Base-by-base conservation (phyloP, 2,113 vertebrate genomes). In the Passer montanus region DNA sequence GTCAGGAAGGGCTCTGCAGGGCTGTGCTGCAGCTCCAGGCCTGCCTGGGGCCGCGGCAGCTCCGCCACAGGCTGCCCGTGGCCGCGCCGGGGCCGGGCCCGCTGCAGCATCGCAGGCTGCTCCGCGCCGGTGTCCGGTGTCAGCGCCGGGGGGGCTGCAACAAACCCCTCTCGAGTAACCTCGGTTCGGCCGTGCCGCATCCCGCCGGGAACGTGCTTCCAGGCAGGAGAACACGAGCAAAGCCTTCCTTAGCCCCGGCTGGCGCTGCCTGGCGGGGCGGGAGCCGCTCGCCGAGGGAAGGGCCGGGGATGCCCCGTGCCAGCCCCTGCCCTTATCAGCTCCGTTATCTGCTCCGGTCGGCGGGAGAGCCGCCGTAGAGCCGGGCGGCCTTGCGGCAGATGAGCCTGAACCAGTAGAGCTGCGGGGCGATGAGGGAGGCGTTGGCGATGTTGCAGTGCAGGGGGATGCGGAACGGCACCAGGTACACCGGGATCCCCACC, bases 391-490 rank as follows among this genome's bases (percentile, higher is more conserved):
- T 99, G 84, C 97, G 98, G 97, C 99, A 99, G 55, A 99, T 99
- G 92, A 99, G 98, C 39, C 98, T 73, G 89, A 99, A 99, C 99
- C 99, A 99, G 98, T 99, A 99, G 97, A 99, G 96, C 97, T 99
- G 99, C 5, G 99, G 99, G 16, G 99, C 98, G 88, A 99, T 97
- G 98, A 99, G 99, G 93, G 98, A 96, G 20, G 93, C 96, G 90
- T 98, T 99, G 95, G 99, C 98, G 78, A 99, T 94, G 74, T 99
- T 99, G 98, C 99, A 94, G 90, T 97, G 94, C 59, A 99, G 94
- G 8, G 99, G 98, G 95, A 99, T 98, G 96, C 97, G 98, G 97
- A 99, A 98, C 47, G 99, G 99, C 76, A 99, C 99, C 68, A 93
- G 93, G 97, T 99, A 98, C 13, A 98, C 13, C 2, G 98, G 98